Base-by-base conservation (phyloP, 2,113 vertebrate species). In the Rhodinocichla rosea region DNA sequence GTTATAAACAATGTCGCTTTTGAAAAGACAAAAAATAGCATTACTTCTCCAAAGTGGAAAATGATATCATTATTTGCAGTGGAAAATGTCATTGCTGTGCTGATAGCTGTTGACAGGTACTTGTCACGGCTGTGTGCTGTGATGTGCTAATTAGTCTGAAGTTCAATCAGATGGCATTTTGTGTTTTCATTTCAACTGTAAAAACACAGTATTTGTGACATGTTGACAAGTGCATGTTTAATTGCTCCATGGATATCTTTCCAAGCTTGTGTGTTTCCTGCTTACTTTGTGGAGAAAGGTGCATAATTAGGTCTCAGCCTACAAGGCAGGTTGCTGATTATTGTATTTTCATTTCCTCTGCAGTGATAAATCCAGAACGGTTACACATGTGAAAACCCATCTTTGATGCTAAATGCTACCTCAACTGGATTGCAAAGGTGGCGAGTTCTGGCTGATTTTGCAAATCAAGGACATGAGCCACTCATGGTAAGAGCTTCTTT, bases 71-170 rank as follows among this genome's bases (percentile, higher is more conserved):
- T 95, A 93, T 89, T 95, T 12, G 1, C 53, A 50, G 83, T 86
- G 88, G 88, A 93, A 96, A 91, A 89, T 94, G 83, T 92, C 83
- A 53, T n/a, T 79, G 84, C 90, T 67, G 67, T 28, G 69, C 96
- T 94, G 95, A 88, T 94, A 94, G 90, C 87, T 95, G 90, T 92
- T 95, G 95, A 94, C 95, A 96, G 86, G 89, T 94, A 86, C 86
- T 94, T 91, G 94, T 94, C 60, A 2, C 79, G 63, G 80, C 59
- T 86, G 26, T 57, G 57, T 69, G 78, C 89, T 90, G 73, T 94
- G 94, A 94, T 96, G 82, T 97, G 96, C 92, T 97, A 96, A 96
- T 97, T 97, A 97, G 94, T 97, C 89, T 70, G 65, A 87, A 85
- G 92, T 90, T 97, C 90, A 95, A 77, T 94, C 87, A 78, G 89